Percentiles rank a stretch among this genome's conserved stretches.
Evolutionary conservation across 1,140 invertebrate species (phyloP).

Genomic region (Lerema accius): DNA sequence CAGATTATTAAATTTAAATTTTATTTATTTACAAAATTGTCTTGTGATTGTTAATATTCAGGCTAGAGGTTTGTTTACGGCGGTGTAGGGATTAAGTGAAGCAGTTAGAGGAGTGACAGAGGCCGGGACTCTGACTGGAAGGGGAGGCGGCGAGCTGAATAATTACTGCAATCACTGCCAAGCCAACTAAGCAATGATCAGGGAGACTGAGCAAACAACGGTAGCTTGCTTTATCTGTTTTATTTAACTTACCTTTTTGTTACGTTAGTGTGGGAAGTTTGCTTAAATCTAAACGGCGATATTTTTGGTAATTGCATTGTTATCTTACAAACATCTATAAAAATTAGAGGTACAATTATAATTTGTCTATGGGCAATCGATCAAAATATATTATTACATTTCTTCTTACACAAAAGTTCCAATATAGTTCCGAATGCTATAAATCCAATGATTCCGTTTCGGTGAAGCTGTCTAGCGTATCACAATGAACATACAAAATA

Average conservation of each 20-base stretch:
- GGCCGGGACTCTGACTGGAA: constrained; percentile 41
- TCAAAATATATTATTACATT: constrained; percentile 3
- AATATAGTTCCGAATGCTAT: constrained; percentile 12
- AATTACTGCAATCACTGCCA: constrained; percentile 73
- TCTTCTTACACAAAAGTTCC: constrained; percentile 4
- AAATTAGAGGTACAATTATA: too few relatives aligned
- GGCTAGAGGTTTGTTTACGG: constrained; percentile 48
- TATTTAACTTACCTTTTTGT: constrained; percentile 26
- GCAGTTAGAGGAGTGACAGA: constrained; percentile 54
- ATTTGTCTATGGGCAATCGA: too few relatives aligned
- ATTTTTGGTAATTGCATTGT: too few relatives aligned
- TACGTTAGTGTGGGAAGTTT: constrained; percentile 18
- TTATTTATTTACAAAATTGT: too few relatives aligned
- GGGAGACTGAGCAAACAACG: constrained; percentile 49
- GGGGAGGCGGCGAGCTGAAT: constrained; percentile 69
- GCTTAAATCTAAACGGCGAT: too few relatives aligned
- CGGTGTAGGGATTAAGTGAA: constrained; percentile 53
- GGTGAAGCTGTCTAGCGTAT: constrained; percentile 20
- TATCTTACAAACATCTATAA: too few relatives aligned
- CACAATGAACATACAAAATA: constrained; percentile 17
- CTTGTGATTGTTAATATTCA: constrained; percentile 39
- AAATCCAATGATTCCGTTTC: constrained; percentile 14
- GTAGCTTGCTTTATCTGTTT: constrained; percentile 41
- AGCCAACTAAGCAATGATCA: constrained; percentile 70
- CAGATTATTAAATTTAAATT: too few relatives aligned